These are phyloP conservation scores for Leuciscus idus DNA, from an alignment of 2,113 vertebrate species.

Conservation along the genomic window DNA sequence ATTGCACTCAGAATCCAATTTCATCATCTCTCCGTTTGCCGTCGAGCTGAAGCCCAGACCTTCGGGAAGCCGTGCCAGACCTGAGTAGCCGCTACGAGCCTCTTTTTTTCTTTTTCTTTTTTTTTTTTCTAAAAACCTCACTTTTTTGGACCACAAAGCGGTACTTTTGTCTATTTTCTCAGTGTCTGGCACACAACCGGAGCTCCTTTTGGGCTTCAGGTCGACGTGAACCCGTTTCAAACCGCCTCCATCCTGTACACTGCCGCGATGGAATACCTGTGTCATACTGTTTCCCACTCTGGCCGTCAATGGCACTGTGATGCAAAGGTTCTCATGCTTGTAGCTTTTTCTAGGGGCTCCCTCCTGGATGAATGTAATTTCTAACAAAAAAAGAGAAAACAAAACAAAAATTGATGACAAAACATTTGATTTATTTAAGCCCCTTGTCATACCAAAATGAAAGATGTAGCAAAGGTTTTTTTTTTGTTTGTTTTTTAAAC, in stretches of 20 bases:
- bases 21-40: constrained; percentile 27
- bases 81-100: constrained; percentile 61
- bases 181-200: constrained; percentile 51
- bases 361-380: constrained; percentile 73
- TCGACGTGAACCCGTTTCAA: constrained; percentile 42
- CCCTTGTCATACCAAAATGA: constrained; percentile 42
- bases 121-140: constrained; percentile 50
- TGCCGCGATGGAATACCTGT: constrained; percentile 61
- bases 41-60: constrained; percentile 62
- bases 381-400: constrained; percentile 47
- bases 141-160: constrained; percentile 69
- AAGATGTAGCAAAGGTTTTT: constrained; percentile 39
- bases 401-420: neutral
- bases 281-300: constrained; percentile 65
- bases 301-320: constrained; percentile 61
- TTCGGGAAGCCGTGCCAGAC: constrained; percentile 46
- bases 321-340: constrained; percentile 53
- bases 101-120: constrained; percentile 39
- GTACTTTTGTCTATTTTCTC: constrained; percentile 55
- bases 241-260: constrained; percentile 56
- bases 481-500: neutral
- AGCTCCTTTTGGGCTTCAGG: constrained; percentile 48
- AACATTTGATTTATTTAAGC: constrained; percentile 27
- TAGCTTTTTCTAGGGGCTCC: constrained; percentile 65
- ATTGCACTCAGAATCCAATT: constrained; percentile 52